Percentiles rank a stretch among this genome's conserved stretches.
Conservation (phyloP, 53 echinoderm and acorn worm genomes). For the Hippasteria phrygiana region DNA sequence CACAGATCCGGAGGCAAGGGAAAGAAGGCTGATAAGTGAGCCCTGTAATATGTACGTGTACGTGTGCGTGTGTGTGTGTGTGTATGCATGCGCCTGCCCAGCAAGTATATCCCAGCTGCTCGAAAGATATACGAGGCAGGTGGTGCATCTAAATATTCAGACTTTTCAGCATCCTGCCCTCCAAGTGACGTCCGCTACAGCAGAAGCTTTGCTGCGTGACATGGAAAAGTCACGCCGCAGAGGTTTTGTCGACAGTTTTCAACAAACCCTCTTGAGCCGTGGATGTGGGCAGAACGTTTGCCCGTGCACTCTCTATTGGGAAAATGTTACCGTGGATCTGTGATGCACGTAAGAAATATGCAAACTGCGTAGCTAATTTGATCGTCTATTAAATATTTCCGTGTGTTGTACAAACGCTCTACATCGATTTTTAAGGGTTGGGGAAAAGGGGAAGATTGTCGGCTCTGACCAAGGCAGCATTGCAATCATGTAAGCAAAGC, state of each 20-base stretch:
- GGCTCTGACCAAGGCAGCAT: neutral
- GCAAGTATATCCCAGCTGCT: neutral
- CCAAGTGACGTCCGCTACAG: neutral
- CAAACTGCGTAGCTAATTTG: conserved; percentile 9
- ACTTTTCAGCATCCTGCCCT: neutral
- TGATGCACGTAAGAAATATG: conserved; percentile 26
- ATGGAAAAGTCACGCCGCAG: neutral
- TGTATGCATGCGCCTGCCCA: neutral
- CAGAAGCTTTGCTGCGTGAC: neutral
- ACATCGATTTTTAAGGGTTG: neutral
- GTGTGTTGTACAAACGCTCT: neutral
- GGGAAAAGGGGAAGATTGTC: no score
- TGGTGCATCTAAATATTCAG: neutral
- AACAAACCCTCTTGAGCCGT: neutral
- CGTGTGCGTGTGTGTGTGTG: conserved; percentile 24
- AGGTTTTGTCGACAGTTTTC: neutral
- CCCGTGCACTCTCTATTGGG: neutral
- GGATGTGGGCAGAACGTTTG: neutral
- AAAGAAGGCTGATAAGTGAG: conserved; percentile 90
- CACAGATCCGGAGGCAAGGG: conserved; percentile 85
- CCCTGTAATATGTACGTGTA: neutral
- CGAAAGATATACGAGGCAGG: neutral
- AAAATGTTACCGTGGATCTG: neutral
- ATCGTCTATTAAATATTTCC: neutral
- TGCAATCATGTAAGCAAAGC: neutral